Evolutionary conservation across 92 coral and sea anemone genomes (phyloP), one percentile per base, ranked within the genome.

Genomic region (Epizoanthus scotinus): DNA sequence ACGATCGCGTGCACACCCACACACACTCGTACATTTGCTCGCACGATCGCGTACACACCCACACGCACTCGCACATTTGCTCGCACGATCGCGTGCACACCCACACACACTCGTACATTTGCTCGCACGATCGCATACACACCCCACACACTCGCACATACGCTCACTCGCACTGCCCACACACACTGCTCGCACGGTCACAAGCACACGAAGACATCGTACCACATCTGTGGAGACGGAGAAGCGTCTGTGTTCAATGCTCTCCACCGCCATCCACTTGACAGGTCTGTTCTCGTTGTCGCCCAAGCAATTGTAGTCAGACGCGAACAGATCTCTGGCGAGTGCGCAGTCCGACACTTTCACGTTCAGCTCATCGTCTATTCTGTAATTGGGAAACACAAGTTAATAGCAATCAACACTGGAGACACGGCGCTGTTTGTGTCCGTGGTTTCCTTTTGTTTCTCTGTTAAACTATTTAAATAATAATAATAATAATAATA

Each of bases 211-310:
- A 44, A 10, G 5, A 42, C 19, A 22, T 72, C 96, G 69, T 83
- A 95, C 99, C 94, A 89, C 98, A 63, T 95, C 99, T 27, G 92
- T 95, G 8, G 99, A 86, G 19, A 94, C 94, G 14, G 99, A 79
- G 79, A 90, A 95, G 34, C 98, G 80, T 56, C 91, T 89, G 70
- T 83, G 90, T 69, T 95, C 99, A 38, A 95, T 83, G 82, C 96
- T 93, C 77, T 95, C 99, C 40, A 95, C 99, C 17, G 99, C 94
- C 99, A 95, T 95, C 99, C 99, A 95, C 71, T 95, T 95, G 78
- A 95, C 99, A 2, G 99, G 99, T 54, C 97, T 87, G 86, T 95
- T 95, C 57, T 95, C 99, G 19, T 95, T 95, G 79, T 95, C 98
- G 73, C 99, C 94, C 22, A 95, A 87, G 77, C 99, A 95, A 84